phyloP scores from a whole-genome alignment of 2,888 invertebrate species.

The Andrena trimmerana region DNA sequence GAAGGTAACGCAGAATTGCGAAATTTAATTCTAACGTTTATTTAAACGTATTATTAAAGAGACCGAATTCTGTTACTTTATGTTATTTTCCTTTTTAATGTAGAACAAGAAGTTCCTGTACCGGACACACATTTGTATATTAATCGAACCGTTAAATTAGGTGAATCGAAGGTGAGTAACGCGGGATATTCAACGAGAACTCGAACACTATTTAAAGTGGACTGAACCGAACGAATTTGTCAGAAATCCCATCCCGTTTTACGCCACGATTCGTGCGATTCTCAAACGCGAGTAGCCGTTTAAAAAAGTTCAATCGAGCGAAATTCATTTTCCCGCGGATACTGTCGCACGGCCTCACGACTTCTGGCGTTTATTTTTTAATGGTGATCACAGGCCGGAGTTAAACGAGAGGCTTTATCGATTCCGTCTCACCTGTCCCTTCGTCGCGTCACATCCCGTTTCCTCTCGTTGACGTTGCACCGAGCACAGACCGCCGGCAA shows the following conservation, averaged over 20 bases:
- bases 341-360: conserved; percentile 15
- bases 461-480: conserved; percentile 27
- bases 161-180: background rate
- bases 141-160: no score
- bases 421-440: conserved; percentile 49
- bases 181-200: background rate
- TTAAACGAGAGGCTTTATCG: conserved; percentile 42
- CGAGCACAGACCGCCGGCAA: conserved; percentile 16
- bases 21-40: background rate
- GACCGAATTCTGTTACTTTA: no score
- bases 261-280: conserved; percentile 1
- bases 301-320: conserved; percentile 35
- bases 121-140: no score
- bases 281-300: background rate
- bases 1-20: background rate
- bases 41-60: no score
- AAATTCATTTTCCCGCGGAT: conserved; percentile 39
- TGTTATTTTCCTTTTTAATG: no score
- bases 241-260: conserved; percentile 1
- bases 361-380: conserved; percentile 53
- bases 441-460: conserved; percentile 23
- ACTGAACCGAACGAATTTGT: conserved; percentile 33
- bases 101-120: no score
- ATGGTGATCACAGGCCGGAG: conserved; percentile 22
- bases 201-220: background rate